Conservation (phyloP, 2,113 vertebrate species). For the Aplodontia rufa region DNA sequence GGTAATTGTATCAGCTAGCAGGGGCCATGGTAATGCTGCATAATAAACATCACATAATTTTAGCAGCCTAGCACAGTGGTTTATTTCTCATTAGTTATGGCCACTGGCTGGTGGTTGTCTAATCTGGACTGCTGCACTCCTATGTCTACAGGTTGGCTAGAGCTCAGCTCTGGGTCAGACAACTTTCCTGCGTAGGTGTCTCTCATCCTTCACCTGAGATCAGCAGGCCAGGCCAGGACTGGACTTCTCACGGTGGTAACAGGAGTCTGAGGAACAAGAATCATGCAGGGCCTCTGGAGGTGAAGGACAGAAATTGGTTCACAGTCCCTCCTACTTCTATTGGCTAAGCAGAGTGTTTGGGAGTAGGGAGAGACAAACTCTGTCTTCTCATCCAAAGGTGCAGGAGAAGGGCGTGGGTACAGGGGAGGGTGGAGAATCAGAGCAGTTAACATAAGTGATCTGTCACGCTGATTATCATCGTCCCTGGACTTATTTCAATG, state of each 20-base stretch:
- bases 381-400: too few species aligned
- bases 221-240: not conserved
- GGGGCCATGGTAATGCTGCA: not conserved
- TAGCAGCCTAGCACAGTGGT: too few species aligned
- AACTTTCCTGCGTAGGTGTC: not conserved
- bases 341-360: not conserved
- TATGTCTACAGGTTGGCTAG: not conserved
- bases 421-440: too few species aligned
- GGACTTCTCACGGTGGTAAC: not conserved
- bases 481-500: too few species aligned
- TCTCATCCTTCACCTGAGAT: not conserved
- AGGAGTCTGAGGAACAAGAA: not conserved
- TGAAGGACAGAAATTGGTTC: not conserved
- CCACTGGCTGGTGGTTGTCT: not conserved
- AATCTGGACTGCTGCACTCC: not conserved
- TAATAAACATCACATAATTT: not conserved
- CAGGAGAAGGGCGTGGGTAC: too few species aligned
- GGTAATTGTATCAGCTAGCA: not conserved
- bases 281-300: not conserved
- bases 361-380: too few species aligned
- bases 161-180: not conserved
- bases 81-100: not conserved
- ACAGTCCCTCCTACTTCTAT: not conserved
- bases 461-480: too few species aligned
- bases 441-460: too few species aligned